Base-by-base conservation (phyloP, 2,888 invertebrate species). In the Laothoe populi region DNA sequence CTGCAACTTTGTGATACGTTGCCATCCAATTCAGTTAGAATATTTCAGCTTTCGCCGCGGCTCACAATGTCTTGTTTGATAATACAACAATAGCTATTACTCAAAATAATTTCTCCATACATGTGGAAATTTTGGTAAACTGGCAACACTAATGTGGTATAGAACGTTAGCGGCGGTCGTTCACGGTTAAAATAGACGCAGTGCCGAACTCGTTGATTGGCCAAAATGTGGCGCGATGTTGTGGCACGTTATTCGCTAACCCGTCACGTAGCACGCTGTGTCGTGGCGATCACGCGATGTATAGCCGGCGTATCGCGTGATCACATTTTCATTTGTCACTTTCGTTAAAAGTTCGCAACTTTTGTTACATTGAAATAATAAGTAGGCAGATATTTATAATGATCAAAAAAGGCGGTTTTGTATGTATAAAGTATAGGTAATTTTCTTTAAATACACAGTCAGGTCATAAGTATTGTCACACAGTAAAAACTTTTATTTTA, bases 191-290 rank as follows among this genome's bases (percentile, higher is more conserved):
- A 57, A 19, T 23, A 49, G 61, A 49, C 53, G 42, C 58, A 57
- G 16, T 24, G 45, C 26, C 59, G 59, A 45, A 67, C 72, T 67
- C 83, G 73, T 71, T 81, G 87, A 91, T 91, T 90, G 91, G 91
- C 82, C 72, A 76, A 66, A 66, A 75, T 64, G 85, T 91, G 89
- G 91, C 91, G 91, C 88, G 90, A 91, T 88, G 70, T 73, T 78
- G 73, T 75, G 78, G 84, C 88, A 90, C 90, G 89, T 88, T 88
- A 89, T 79, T 63, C 46, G 63, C 59, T 63, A 57, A 57, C 70
- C 67, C 64, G 70, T 72, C 74, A 71, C 67, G 71, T 67, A 71
- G 65, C 80, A 79, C 79, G 77, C 75, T 65, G 64, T 68, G 60
- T 65, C 63, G 67, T 45, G 60, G 35, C 48, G 62, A 59, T 62